Base-by-base conservation (phyloP, 2,888 invertebrate species). In the Leucophora obtusa region DNA sequence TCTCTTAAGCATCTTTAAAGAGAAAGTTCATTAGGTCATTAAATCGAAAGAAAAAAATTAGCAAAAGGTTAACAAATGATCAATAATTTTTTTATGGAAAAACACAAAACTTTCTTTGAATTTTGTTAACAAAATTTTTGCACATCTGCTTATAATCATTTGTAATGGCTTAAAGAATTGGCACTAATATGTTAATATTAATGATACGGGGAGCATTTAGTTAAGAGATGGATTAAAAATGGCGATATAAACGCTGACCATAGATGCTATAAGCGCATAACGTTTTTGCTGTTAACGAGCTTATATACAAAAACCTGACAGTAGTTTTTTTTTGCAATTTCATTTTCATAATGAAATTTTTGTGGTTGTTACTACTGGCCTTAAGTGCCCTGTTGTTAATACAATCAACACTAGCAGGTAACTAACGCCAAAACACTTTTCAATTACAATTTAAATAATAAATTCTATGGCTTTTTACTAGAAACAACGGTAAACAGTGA, bases 381-480 rank as follows among this genome's bases (percentile, higher is more conserved):
- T 80, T 86, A 4, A 85, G 85, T 79, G 84, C 84, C 50, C 70
- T 84, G 14, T 35, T 79, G 11, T 79, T 83, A 14, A 28, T 66
- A 82, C 15, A 65, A 54, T 15, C 69, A 17, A 15, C 69, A 11
- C 43, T 35, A 10, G 80, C 82, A 66, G 80, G 80, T 82, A 77
- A 80, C 14, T 38, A 14, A 53, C 10, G 2, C 0, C 3, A n/a
- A n/a, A 28, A 33, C 9, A 33, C 33, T 28, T 5, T 35, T 59
- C 3, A 28, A 28, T 28, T 28, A 28, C 28, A 28, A 28, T 28
- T 28, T 28, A 4, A 2, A 5, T 24, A 24, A 24, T 24, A 3
- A 24, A 3, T 24, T 9, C 10, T 17, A n/a, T 24, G 15, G n/a
- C 9, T 56, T 17, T n/a, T 56, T 9, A 28, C 15, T 56, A 24